A percentile compares a stretch with the other conserved stretches of the same genome.
Conservation (phyloP, 1,140 invertebrate species). For the Potamilus streckersoni region DNA sequence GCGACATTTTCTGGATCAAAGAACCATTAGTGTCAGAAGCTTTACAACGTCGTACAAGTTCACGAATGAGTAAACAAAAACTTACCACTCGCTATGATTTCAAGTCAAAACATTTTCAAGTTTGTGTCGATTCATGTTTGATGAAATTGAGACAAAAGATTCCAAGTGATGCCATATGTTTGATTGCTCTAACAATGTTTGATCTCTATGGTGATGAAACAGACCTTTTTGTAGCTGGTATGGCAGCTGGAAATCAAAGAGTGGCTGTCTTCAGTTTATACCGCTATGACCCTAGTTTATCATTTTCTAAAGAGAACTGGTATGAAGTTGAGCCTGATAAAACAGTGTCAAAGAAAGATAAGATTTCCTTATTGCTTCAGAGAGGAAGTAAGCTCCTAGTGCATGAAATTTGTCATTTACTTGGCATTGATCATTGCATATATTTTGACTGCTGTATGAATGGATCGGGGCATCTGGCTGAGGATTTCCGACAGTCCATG, state of each 20-base stretch:
- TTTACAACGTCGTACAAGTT: conserved; percentile 10
- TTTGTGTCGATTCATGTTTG: conserved; percentile 48
- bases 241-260: conserved; percentile 54
- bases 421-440: conserved; percentile 61
- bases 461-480: conserved; percentile 58
- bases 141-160: conserved; percentile 41
- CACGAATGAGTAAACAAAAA: conserved; percentile 29
- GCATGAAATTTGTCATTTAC: conserved; percentile 61
- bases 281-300: conserved; percentile 57
- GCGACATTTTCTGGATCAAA: conserved; percentile 38
- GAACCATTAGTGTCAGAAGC: conserved; percentile 11
- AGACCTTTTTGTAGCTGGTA: conserved; percentile 63
- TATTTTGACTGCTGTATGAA: conserved; percentile 64
- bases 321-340: conserved; percentile 37
- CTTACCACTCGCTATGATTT: conserved; percentile 46
- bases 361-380: conserved; percentile 43
- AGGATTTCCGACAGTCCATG: conserved; percentile 62
- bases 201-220: conserved; percentile 58
- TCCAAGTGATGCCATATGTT: conserved; percentile 54
- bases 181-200: conserved; percentile 59
- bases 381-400: conserved; percentile 59
- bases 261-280: conserved; percentile 60
- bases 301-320: conserved; percentile 56
- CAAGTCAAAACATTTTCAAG: conserved; percentile 48
- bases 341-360: conserved; percentile 26